Evolutionary conservation across 2,888 invertebrate genomes (phyloP).

Genomic region (Pheosia tremula): DNA sequence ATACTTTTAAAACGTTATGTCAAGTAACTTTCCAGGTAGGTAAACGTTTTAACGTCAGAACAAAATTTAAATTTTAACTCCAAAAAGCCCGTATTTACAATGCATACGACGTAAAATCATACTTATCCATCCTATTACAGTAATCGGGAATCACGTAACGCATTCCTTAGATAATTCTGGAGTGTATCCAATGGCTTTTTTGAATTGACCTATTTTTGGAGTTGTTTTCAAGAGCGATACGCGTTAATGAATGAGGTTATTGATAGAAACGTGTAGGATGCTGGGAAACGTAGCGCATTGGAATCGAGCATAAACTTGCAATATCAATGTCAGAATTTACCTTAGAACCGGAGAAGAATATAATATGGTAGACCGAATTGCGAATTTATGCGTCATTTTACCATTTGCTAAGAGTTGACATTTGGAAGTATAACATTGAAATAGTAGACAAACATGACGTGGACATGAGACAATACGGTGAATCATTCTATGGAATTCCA

Average conservation of each 20-base stretch:
- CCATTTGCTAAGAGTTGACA: neutral
- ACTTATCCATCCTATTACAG: neutral
- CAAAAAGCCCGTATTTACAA: too few relatives aligned
- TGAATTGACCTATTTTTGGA: slow-evolving; percentile 55
- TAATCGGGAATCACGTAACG: slow-evolving; percentile 12
- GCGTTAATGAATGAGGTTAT: slow-evolving; percentile 36
- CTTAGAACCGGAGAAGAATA: neutral
- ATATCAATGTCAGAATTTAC: neutral
- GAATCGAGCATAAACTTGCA: slow-evolving; percentile 2
- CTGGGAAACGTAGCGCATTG: slow-evolving; percentile 10
- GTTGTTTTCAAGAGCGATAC: slow-evolving; percentile 43
- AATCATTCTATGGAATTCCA: neutral
- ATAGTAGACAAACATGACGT: neutral
- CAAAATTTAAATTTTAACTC: too few relatives aligned
- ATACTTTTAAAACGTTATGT: neutral
- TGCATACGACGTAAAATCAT: too few relatives aligned
- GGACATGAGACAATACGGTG: neutral
- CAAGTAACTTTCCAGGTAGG: neutral
- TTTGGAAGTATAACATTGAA: neutral
- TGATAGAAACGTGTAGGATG: slow-evolving; percentile 35
- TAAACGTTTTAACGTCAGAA: neutral
- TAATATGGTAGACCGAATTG: neutral
- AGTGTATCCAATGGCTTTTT: slow-evolving; percentile 53
- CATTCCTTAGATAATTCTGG: slow-evolving; percentile 51
- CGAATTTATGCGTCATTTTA: neutral